Evolutionary conservation across 2,797 vertebrate species (phyloP).

Genomic region (Garrulus glandarius): DNA sequence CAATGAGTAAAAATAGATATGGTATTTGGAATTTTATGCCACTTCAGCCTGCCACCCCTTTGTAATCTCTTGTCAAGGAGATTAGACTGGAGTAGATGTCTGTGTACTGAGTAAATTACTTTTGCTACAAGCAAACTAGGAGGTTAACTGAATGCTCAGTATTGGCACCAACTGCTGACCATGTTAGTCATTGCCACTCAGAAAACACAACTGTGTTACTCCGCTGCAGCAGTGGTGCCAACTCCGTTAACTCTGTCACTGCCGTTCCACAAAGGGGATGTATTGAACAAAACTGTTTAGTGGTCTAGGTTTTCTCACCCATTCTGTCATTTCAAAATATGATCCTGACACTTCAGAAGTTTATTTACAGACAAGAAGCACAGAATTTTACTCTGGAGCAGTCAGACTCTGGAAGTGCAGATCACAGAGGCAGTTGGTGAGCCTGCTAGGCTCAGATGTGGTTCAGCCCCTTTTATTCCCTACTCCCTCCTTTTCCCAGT

Average conservation of each 20-base stretch:
- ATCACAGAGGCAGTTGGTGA: background rate
- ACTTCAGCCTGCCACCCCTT: background rate
- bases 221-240: background rate
- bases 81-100: conserved; percentile 17
- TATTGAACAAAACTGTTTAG: background rate
- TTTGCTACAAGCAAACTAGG: conserved; percentile 45
- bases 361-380: background rate
- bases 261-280: background rate
- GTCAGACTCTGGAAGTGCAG: background rate
- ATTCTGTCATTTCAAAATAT: background rate
- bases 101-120: conserved; percentile 29
- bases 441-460: rapidly evolving
- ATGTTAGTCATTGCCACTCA: conserved; percentile 22
- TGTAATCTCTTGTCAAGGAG: conserved; percentile 30
- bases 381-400: background rate
- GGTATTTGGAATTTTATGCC: conserved; percentile 29
- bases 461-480: background rate
- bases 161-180: conserved; percentile 40
- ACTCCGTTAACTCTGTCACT: background rate
- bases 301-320: background rate
- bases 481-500: background rate
- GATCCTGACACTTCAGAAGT: background rate
- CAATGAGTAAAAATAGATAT: conserved; percentile 32
- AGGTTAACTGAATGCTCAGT: conserved; percentile 38
- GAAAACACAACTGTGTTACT: background rate